Evolutionary conservation across 2,113 vertebrate genomes (phyloP).

Genomic region (Ammodytes dubius): DNA sequence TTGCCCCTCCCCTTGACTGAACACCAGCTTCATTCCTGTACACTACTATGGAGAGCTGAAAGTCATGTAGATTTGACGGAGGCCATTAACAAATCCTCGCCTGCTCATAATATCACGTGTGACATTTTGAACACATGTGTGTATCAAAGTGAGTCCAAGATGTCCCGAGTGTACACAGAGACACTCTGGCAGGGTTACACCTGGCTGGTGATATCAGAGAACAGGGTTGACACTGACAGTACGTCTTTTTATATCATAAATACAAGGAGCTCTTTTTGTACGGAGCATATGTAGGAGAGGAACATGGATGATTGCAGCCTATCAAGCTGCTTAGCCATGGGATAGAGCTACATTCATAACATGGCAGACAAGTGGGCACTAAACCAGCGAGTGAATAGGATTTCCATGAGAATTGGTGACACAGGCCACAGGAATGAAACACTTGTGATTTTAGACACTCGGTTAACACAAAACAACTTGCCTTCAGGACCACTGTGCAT

Average conservation of each 20-base stretch:
- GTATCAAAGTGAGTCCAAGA: neutral
- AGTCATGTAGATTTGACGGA: constrained; percentile 49
- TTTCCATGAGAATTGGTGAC: no score
- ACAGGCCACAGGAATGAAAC: neutral
- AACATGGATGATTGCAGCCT: neutral
- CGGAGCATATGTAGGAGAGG: neutral
- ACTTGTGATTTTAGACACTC: neutral
- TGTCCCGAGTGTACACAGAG: neutral
- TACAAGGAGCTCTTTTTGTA: neutral
- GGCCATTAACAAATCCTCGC: neutral
- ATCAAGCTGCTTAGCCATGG: no score
- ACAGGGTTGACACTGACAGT: neutral
- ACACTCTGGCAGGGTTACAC: neutral
- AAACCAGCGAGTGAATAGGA: no score
- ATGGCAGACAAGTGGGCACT: no score
- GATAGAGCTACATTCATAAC: no score
- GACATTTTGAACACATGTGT: neutral
- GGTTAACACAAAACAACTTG: neutral
- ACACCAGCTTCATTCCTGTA: constrained; percentile 34
- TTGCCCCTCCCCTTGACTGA: constrained; percentile 39
- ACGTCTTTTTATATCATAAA: neutral
- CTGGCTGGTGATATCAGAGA: constrained; percentile 7
- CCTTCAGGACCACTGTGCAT: neutral
- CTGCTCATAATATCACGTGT: constrained; percentile 9
- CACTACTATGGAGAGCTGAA: constrained; percentile 48